A percentile compares a stretch with the other conserved stretches of the same genome.
Conservation (phyloP, 2,113 vertebrate genomes). For the Onychorhynchus coronatus region DNA sequence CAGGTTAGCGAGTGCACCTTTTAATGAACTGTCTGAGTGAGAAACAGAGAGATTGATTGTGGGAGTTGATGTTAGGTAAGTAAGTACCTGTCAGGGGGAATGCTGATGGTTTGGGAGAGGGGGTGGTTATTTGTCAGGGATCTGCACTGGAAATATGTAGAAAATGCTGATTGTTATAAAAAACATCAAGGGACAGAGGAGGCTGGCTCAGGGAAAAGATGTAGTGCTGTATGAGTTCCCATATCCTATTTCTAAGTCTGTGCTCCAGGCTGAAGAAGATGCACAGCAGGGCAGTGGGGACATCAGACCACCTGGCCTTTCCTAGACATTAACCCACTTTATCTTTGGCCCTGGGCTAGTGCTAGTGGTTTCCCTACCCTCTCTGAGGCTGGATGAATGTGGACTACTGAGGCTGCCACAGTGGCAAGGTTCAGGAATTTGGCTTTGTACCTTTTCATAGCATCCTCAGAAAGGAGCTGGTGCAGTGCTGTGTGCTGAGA, state of each 20-base stretch:
- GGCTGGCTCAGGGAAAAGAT: neutral
- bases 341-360: neutral
- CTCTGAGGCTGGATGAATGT: neutral
- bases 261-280: neutral
- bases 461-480: neutral
- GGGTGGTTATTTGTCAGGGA: neutral
- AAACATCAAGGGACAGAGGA: neutral
- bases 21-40: neutral
- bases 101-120: neutral
- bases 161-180: neutral
- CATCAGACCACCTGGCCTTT: neutral
- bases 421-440: neutral
- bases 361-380: neutral
- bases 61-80: neutral
- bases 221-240: neutral
- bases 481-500: neutral
- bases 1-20: neutral
- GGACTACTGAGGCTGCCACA: neutral
- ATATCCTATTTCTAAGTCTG: neutral
- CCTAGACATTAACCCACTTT: neutral
- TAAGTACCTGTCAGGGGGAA: neutral
- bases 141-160: neutral
- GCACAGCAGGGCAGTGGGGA: accelerated
- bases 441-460: neutral
- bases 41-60: neutral